These are phyloP conservation scores for Heliothis subflexa DNA, from an alignment of 1,140 invertebrate species.

Conservation along the genomic window DNA sequence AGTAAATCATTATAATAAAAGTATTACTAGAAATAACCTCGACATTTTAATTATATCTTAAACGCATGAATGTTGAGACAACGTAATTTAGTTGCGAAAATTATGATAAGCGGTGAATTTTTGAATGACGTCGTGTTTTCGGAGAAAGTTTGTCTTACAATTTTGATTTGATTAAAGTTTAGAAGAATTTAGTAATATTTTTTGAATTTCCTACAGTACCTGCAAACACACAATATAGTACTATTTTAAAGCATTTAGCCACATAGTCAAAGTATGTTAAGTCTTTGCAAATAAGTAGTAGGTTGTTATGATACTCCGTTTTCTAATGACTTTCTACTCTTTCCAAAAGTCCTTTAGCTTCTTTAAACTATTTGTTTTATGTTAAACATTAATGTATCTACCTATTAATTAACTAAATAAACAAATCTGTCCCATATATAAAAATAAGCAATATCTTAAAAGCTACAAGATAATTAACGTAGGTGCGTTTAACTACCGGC, in stretches of 20 bases:
- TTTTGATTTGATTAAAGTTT: no score
- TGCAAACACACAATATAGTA: no score
- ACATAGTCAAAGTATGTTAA: no score
- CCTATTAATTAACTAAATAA: not conserved
- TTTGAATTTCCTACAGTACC: no score
- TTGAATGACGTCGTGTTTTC: not conserved
- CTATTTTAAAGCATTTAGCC: no score
- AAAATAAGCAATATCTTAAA: not conserved
- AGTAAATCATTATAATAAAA: constrained; percentile 42
- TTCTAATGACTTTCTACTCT: no score
- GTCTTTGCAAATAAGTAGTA: no score
- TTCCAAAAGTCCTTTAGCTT: no score
- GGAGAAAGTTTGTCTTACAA: no score
- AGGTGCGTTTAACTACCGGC: not conserved
- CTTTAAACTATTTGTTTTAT: no score
- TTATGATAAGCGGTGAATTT: constrained; percentile 5
- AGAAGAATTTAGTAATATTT: no score
- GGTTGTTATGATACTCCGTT: no score
- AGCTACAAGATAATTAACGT: not conserved
- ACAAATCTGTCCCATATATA: not conserved
- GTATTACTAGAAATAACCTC: constrained; percentile 17
- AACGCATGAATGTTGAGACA: not conserved
- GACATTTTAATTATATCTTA: constrained; percentile 1
- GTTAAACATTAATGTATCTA: not conserved
- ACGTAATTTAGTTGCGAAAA: not conserved